Base-by-base conservation (phyloP, 2,113 vertebrate genomes). In the Hippotragus niger region DNA sequence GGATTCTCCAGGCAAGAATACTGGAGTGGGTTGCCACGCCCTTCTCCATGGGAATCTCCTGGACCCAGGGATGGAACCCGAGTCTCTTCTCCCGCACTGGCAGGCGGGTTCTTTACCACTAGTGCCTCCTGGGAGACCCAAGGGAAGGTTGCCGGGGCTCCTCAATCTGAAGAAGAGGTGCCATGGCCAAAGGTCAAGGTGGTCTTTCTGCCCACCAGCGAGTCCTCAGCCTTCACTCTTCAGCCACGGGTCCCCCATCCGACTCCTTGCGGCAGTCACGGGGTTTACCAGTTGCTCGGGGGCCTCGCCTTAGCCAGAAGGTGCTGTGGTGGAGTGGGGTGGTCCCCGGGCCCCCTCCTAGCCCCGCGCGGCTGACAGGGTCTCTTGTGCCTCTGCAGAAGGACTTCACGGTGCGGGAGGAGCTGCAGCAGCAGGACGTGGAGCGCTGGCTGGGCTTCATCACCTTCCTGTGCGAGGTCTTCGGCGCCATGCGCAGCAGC, bases 391-490 rank as follows among this genome's bases (percentile, higher is more conserved):
- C 94, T 95, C 97, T 97, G 67, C 99, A 99, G 99, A 99, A 99
- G 96, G 99, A 99, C 98, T 99, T 99, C 98, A 99, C 99, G 3
- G 99, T 99, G 88, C 99, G 99, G 13, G 99, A 99, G 94, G 99
- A 99, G 98, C 98, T 99, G 92, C 99, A 99, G 99, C 99, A 99
- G 98, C 98, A 98, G 0, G 99, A 99, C 0, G 99, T 99, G 98
- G 99, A 99, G 98, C 98, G 99, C 97, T 99, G 99, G 99, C 98
- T 99, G 91, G 99, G 99, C 53, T 99, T 99, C 99, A 99, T 99
- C 99, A 99, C 99, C 88, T 99, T 99, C 88, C 99, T 99, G 96
- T 99, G 99, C 0, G 99, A 99, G 97, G 99, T 99, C 93, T 99
- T 99, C 1, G 99, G 99, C 60, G 99, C 99, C 98, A 99, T 99